Percentiles rank a stretch among this genome's conserved stretches.
These are phyloP conservation scores for Cephus sareptanus DNA, from an alignment of 2,888 invertebrate genomes.

Conservation along the genomic window DNA sequence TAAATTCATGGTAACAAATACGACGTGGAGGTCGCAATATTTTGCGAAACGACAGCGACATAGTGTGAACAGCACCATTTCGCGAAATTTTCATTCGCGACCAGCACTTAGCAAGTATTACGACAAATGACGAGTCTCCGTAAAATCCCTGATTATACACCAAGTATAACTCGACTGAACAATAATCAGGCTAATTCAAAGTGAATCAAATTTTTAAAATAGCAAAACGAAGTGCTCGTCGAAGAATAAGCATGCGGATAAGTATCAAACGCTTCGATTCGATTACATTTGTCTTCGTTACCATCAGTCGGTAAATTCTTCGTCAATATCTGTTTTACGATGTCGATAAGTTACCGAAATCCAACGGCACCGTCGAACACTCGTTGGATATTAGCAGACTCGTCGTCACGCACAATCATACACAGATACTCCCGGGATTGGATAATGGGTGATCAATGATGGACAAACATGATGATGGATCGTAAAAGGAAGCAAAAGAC, in stretches of 20 bases:
- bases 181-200: background rate
- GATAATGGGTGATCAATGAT: background rate
- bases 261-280: background rate
- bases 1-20: constrained; percentile 38
- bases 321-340: background rate
- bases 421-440: background rate
- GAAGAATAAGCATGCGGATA: background rate
- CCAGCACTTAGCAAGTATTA: background rate
- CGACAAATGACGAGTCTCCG: background rate
- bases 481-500: background rate
- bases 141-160: background rate
- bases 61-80: constrained; percentile 43
- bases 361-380: background rate
- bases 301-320: background rate
- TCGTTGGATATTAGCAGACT: constrained; percentile 9
- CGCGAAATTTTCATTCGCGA: background rate
- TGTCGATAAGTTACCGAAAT: background rate
- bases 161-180: background rate
- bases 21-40: constrained; percentile 24
- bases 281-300: background rate
- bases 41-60: constrained; percentile 36
- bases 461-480: background rate
- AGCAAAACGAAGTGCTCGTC: background rate
- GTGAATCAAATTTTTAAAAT: background rate
- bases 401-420: constrained; percentile 26